A percentile compares a stretch with the other conserved stretches of the same genome.
These are phyloP conservation scores for Melanotaenia nigrans DNA, from an alignment of 2,797 vertebrate species.

Conservation along the genomic window DNA sequence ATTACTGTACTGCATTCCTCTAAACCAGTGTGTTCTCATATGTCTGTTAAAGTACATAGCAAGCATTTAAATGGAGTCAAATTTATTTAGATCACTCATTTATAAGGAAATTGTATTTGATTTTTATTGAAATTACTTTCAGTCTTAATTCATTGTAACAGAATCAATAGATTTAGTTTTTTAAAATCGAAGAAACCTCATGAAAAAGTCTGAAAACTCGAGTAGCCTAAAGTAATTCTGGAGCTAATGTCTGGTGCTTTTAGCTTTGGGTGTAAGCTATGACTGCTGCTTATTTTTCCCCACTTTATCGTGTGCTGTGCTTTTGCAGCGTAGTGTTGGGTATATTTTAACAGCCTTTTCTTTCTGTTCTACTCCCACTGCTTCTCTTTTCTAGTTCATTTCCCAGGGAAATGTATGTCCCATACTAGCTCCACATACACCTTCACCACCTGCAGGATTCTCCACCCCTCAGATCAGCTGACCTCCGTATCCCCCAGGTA, in stretches of 20 bases:
- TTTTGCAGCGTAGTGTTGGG: constrained; percentile 13
- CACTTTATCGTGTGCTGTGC: not conserved
- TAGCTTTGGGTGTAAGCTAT: constrained; percentile 38
- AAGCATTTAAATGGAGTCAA: not conserved
- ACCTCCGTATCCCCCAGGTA: constrained; percentile 95
- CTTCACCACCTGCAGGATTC: constrained; percentile 98
- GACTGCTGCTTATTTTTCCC: constrained; percentile 16
- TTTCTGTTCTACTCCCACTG: constrained; percentile 30
- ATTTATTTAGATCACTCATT: not conserved
- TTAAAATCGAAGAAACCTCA: not conserved
- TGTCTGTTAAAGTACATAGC: not conserved
- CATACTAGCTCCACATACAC: constrained; percentile 98
- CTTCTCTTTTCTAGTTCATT: constrained; percentile 85
- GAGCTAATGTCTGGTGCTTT: constrained; percentile 33
- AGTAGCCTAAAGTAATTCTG: not conserved
- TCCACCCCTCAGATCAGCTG: constrained; percentile 96
- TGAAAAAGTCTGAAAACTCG: not conserved
- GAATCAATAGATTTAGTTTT: not conserved
- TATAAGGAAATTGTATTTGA: not conserved
- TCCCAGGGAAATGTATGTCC: constrained; percentile 98
- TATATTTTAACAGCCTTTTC: constrained; percentile 13
- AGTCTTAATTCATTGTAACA: not conserved
- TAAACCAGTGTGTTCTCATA: not conserved
- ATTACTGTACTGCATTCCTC: not conserved
- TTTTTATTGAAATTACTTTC: not conserved